Percentiles rank a stretch among this genome's conserved stretches.
Evolutionary conservation across 2,888 invertebrate genomes (phyloP).

Genomic region (Eudemis profundana): DNA sequence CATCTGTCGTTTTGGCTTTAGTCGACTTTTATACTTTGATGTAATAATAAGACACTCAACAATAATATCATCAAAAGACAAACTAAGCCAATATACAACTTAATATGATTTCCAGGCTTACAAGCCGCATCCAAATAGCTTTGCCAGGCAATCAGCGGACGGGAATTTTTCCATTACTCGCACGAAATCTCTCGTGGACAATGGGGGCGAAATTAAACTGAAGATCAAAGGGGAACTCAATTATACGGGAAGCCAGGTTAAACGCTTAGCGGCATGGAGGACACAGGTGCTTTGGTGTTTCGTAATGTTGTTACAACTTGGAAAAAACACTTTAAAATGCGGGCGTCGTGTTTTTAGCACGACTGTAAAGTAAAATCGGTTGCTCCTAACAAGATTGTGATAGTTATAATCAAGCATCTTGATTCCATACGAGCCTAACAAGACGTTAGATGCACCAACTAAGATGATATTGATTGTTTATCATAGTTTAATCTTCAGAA

Average conservation of each 20-base stretch:
- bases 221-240: slow-evolving; percentile 46
- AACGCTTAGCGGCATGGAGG: slow-evolving; percentile 19
- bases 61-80: neutral
- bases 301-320: slow-evolving; percentile 10
- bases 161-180: slow-evolving; percentile 40
- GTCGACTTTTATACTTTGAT: too few relatives aligned
- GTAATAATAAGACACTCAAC: too few relatives aligned
- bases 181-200: slow-evolving; percentile 41
- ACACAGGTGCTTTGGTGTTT: slow-evolving; percentile 16
- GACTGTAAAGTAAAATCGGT: too few relatives aligned
- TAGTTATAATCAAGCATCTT: too few relatives aligned
- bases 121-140: slow-evolving; percentile 24
- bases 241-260: slow-evolving; percentile 33
- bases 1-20: too few relatives aligned
- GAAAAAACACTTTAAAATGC: too few relatives aligned
- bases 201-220: slow-evolving; percentile 41
- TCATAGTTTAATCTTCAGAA: too few relatives aligned
- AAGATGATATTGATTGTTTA: too few relatives aligned
- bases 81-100: neutral
- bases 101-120: neutral
- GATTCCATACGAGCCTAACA: too few relatives aligned
- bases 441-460: too few relatives aligned
- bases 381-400: too few relatives aligned
- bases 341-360: too few relatives aligned
- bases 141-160: slow-evolving; percentile 27